Percentiles rank a stretch among this genome's conserved stretches.
phyloP scores from a whole-genome alignment of 2,113 vertebrate species.

The Felis chaus region DNA sequence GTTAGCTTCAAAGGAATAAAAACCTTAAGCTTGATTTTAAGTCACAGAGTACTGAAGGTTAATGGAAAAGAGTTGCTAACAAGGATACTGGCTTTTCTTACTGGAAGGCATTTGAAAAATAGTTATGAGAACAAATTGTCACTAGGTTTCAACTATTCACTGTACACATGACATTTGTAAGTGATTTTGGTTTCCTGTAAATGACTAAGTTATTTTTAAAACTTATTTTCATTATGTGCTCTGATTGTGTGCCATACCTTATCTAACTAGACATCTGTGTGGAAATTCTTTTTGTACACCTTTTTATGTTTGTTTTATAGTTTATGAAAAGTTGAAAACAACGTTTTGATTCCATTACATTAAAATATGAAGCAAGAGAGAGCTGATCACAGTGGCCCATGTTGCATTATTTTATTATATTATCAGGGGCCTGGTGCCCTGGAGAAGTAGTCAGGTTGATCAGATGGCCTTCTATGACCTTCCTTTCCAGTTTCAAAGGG shows the following conservation, averaged over 20 bases:
- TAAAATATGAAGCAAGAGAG: background rate
- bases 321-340: background rate
- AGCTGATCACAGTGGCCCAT: background rate
- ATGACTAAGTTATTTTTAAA: conserved; percentile 31
- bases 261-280: background rate
- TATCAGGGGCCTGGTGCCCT: background rate
- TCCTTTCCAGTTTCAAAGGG: background rate
- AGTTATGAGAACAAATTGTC: background rate
- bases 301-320: background rate
- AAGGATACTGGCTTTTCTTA: conserved; percentile 20
- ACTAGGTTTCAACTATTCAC: background rate
- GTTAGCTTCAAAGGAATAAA: conserved; percentile 9
- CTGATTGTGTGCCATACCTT: background rate
- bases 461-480: background rate
- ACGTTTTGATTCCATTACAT: background rate
- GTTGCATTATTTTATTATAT: background rate
- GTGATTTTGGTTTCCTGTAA: conserved; percentile 34
- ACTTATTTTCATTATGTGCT: background rate
- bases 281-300: background rate
- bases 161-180: background rate
- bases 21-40: conserved; percentile 27
- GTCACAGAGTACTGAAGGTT: conserved; percentile 9
- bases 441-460: background rate
- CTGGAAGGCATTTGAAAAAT: conserved; percentile 23
- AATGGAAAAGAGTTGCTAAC: background rate